A percentile compares a stretch with the other conserved stretches of the same genome.
Evolutionary conservation across 2,888 invertebrate genomes (phyloP).

Genomic region (Koerneria pararmatus): DNA sequence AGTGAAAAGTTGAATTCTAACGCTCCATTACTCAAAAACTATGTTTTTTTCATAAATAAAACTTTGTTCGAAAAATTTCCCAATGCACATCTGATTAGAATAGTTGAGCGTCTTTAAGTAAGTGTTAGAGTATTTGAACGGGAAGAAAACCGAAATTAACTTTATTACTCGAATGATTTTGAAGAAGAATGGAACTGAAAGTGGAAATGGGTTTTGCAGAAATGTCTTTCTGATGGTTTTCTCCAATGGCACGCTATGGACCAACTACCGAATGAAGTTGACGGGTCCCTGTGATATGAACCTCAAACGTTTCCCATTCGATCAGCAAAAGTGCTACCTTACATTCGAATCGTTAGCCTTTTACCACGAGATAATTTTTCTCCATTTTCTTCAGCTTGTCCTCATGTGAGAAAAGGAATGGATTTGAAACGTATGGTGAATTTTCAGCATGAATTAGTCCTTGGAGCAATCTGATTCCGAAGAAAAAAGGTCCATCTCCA

Average conservation of each 20-base stretch:
- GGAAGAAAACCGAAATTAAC: no score
- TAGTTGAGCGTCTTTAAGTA: no score
- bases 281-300: constrained; percentile 60
- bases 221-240: constrained; percentile 59
- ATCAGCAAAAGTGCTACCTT: constrained; percentile 55
- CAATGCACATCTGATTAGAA: no score
- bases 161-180: no score
- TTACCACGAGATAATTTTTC: background rate
- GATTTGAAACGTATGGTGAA: background rate
- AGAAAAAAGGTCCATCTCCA: constrained; percentile 18
- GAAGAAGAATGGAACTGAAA: background rate
- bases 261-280: constrained; percentile 57
- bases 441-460: background rate
- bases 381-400: background rate
- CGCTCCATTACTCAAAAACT: no score
- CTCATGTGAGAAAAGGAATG: background rate
- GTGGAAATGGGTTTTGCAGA: constrained; percentile 28
- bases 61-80: no score
- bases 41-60: no score
- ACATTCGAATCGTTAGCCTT: constrained; percentile 57
- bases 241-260: constrained; percentile 58
- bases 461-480: background rate
- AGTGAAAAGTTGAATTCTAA: no score
- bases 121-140: no score
- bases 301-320: constrained; percentile 52